phyloP scores from a whole-genome alignment of 2,113 vertebrate genomes.

The Calidris pugnax region DNA sequence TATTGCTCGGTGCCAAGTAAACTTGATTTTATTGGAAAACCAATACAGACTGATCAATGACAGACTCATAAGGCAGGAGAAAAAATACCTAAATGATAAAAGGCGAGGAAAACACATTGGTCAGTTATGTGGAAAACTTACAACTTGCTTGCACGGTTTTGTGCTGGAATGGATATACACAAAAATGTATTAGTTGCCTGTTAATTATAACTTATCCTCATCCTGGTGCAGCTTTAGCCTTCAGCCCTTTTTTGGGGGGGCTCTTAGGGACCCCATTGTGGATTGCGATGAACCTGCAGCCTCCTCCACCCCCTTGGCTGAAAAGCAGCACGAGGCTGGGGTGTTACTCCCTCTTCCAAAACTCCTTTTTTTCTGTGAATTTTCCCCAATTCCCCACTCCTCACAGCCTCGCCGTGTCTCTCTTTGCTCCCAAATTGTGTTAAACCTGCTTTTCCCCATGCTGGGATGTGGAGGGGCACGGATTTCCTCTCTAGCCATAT shows the following conservation, averaged over 20 bases:
- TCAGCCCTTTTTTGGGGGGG: not conserved
- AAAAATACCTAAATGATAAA: not conserved
- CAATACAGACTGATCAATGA: not conserved
- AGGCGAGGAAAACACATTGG: not conserved
- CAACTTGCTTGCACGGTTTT: not conserved
- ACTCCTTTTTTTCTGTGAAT: not conserved
- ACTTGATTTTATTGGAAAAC: not conserved
- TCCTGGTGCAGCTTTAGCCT: not conserved
- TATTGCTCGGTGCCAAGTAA: not conserved
- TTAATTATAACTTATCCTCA: not conserved
- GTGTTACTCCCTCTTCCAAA: not conserved
- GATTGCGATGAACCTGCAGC: not conserved
- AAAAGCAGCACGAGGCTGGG: fast-evolving
- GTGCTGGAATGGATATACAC: not conserved
- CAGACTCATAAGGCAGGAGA: not conserved
- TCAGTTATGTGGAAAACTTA: too few species aligned
- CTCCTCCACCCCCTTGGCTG: not conserved
- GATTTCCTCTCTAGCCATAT: fast-evolving
- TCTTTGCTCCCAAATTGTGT: not conserved
- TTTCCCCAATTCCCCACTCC: not conserved
- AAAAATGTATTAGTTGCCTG: not conserved
- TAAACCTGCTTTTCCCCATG: not conserved
- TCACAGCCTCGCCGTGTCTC: not conserved
- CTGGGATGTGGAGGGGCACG: fast-evolving
- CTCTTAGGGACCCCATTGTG: fast-evolving